Conservation (phyloP, 92 coral and sea anemone species). For the Parazoanthus atlanticus region DNA sequence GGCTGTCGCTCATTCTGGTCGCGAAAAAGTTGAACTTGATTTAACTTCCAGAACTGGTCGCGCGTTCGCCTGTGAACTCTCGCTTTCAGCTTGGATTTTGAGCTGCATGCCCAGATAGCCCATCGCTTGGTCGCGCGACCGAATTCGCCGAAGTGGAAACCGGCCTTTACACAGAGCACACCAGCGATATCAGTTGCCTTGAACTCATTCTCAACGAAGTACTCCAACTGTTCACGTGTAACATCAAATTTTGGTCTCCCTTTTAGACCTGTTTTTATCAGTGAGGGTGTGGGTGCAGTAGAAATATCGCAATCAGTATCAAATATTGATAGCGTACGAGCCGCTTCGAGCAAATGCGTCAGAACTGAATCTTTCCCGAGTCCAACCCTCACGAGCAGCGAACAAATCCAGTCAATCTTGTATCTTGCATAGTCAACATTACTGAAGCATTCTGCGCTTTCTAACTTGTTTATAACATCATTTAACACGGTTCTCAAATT, state of each 20-base stretch:
- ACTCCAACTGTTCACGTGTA: slow-evolving; percentile 5
- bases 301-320: slow-evolving; percentile 41
- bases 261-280: slow-evolving; percentile 56
- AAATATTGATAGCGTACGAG: slow-evolving; percentile 43
- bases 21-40: too few species aligned
- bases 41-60: too few species aligned
- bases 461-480: slow-evolving; percentile 60
- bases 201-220: too few species aligned
- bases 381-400: slow-evolving; percentile 63
- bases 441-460: slow-evolving; percentile 32
- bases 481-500: slow-evolving; percentile 48
- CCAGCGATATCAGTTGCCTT: slow-evolving; percentile 28
- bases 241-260: slow-evolving; percentile 9
- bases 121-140: too few species aligned
- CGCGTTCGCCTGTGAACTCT: too few species aligned
- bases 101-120: too few species aligned
- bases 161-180: slow-evolving; percentile 15
- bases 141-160: too few species aligned
- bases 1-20: too few species aligned
- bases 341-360: slow-evolving; percentile 51
- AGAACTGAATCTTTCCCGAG: slow-evolving; percentile 52
- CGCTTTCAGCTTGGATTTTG: too few species aligned
- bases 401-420: slow-evolving; percentile 76
- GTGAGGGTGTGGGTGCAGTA: slow-evolving; percentile 26
- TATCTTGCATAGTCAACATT: slow-evolving; percentile 66